Conservation (phyloP, 2,113 vertebrate genomes). For the Centrocercus urophasianus region DNA sequence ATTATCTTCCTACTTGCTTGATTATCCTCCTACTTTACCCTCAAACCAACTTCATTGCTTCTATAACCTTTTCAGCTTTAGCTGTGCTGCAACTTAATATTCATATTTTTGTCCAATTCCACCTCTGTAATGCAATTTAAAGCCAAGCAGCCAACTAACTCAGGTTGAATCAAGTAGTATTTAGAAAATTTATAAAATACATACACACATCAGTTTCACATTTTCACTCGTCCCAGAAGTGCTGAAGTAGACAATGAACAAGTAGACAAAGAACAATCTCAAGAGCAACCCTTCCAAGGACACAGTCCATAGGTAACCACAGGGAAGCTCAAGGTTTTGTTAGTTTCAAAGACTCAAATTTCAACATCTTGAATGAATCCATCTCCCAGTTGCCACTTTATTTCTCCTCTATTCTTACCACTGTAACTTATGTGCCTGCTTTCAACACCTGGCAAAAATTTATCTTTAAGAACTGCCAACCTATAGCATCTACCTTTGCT, state of each 20-base stretch:
- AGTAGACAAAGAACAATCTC: neutral
- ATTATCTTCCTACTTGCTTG: neutral
- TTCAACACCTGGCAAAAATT: conserved; percentile 42
- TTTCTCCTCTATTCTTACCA: neutral
- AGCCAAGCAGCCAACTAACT: neutral
- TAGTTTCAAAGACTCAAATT: neutral
- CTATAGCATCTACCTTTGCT: neutral
- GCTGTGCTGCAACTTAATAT: neutral
- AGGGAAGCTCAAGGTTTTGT: neutral
- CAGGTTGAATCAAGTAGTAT: neutral
- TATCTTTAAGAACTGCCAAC: neutral
- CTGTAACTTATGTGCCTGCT: neutral
- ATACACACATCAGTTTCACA: neutral
- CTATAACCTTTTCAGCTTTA: neutral
- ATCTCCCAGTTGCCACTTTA: neutral
- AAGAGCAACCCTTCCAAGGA: neutral
- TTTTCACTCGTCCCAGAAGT: neutral
- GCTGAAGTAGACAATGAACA: neutral
- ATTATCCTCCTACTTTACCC: neutral
- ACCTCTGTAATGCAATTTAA: neutral
- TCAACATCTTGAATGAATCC: neutral
- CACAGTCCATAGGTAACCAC: neutral
- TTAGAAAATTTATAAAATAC: neutral
- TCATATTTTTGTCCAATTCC: neutral
- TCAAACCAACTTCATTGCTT: neutral